Percentiles rank a stretch among this genome's conserved stretches.
These are phyloP conservation scores for Caerostris extrusa DNA, from an alignment of 1,140 invertebrate species.

Conservation along the genomic window DNA sequence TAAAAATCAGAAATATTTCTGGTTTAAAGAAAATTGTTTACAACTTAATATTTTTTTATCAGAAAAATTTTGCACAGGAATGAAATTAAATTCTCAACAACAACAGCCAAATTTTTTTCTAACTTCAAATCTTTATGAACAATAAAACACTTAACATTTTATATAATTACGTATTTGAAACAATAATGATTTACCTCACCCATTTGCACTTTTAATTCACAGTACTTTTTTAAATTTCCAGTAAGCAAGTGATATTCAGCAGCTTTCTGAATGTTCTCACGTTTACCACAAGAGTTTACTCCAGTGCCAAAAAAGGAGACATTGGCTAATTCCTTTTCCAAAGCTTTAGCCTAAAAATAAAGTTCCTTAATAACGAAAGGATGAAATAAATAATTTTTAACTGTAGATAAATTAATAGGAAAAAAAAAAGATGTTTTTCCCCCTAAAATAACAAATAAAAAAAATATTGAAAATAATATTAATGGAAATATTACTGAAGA, in stretches of 20 bases:
- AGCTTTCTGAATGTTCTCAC: conserved; percentile 80
- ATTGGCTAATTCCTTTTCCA: conserved; percentile 81
- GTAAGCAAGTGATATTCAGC: conserved; percentile 81
- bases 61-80: no score
- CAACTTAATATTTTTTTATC: no score
- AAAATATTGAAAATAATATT: neutral
- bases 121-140: no score
- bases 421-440: neutral
- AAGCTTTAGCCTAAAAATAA: conserved; percentile 81
- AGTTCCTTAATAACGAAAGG: neutral
- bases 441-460: neutral
- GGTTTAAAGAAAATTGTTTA: no score
- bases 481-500: neutral
- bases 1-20: no score
- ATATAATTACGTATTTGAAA: no score
- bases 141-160: no score
- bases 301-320: conserved; percentile 80
- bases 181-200: conserved; percentile 80
- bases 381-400: neutral
- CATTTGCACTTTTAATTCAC: conserved; percentile 82
- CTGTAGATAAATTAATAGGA: neutral
- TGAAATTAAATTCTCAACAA: no score
- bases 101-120: no score
- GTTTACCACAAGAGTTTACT: conserved; percentile 80
- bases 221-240: conserved; percentile 83